Evolutionary conservation across 2,797 vertebrate species (phyloP), one percentile per base, ranked within the genome.

Genomic region (Rhinophrynus dorsalis): DNA sequence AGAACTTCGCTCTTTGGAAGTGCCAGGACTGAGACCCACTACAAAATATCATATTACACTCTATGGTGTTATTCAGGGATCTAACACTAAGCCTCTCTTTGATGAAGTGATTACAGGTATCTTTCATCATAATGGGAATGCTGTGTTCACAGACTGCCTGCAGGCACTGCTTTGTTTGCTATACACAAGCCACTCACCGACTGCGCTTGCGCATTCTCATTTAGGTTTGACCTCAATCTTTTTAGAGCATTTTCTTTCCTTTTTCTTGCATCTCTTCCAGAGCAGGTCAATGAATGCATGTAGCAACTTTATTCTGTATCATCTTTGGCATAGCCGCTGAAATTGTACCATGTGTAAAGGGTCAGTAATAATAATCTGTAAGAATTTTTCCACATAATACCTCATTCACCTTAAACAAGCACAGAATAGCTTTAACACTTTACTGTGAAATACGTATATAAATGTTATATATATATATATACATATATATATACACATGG

Each of bases 81-180:
- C 82, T 81, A 86, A 85, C 82, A 89, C 91, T 61, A 92, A 86
- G 1, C 89, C 90, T 13, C 79, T 93, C 79, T 93, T 92, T 86
- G 78, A 78, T 69, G 88, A 95, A 80, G 88, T 85, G 77, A 79
- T 76, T 72, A 99, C 96, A 98, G 95, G 95, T 98, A 98, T 71
- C 83, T 62, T 79, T 42, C 40, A 47, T 72, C 26, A 13, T 33
- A 5, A 2, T 18, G 2, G 26, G 24, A 51, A 72, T 50, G n/a
- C 23, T 35, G 4, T 17, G 15, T 7, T 42, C 13, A 24, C 7
- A 23, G 21, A 10, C 18, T 15, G 20, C 18, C 40, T 58, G 23
- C 5, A 20, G 35, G 21, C 33, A 59, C 37, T 65, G 45, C 54
- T 26, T 7, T 26, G n/a, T 44, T 10, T 20, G 20, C 52, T 48